phyloP scores from a whole-genome alignment of 2,888 invertebrate genomes.

The Seira ritae region DNA sequence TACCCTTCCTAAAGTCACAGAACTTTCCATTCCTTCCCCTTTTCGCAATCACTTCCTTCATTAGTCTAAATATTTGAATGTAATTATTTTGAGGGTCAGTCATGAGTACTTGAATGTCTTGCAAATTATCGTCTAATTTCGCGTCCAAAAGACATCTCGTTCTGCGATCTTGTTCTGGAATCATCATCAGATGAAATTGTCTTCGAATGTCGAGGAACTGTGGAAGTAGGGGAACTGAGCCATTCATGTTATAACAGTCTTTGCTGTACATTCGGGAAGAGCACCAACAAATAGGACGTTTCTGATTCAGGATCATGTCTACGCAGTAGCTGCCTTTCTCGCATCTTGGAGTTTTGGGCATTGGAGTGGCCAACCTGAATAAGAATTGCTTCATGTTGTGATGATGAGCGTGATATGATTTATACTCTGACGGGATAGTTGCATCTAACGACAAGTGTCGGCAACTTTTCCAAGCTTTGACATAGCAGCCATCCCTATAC shows the following conservation, averaged over 20 bases:
- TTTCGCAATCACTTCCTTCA: conserved; percentile 20
- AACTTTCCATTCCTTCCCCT: conserved; percentile 12
- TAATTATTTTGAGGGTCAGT: background rate
- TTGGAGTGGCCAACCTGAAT: conserved; percentile 30
- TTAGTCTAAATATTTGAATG: background rate
- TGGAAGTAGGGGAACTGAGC: background rate
- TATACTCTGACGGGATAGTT: conserved; percentile 18
- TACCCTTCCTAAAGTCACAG: conserved; percentile 37
- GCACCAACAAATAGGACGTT: conserved; percentile 39
- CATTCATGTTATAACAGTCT: conserved; percentile 1
- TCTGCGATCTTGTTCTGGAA: conserved; percentile 1
- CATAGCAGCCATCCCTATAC: conserved; percentile 37
- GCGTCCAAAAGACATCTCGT: background rate
- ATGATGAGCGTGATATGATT: conserved; percentile 22
- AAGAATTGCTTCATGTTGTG: conserved; percentile 35
- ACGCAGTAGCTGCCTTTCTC: conserved; percentile 37
- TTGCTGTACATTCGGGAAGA: conserved; percentile 10
- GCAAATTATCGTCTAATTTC: background rate
- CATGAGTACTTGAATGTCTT: background rate
- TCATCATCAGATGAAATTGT: conserved; percentile 24
- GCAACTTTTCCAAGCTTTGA: conserved; percentile 28
- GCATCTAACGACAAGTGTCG: background rate
- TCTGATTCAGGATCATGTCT: conserved; percentile 29
- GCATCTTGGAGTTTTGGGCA: conserved; percentile 21
- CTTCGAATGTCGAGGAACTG: conserved; percentile 15